Percentiles rank a stretch among this genome's conserved stretches.
Evolutionary conservation across 2,113 vertebrate genomes (phyloP).

Genomic region (Anarrhichthys ocellatus): DNA sequence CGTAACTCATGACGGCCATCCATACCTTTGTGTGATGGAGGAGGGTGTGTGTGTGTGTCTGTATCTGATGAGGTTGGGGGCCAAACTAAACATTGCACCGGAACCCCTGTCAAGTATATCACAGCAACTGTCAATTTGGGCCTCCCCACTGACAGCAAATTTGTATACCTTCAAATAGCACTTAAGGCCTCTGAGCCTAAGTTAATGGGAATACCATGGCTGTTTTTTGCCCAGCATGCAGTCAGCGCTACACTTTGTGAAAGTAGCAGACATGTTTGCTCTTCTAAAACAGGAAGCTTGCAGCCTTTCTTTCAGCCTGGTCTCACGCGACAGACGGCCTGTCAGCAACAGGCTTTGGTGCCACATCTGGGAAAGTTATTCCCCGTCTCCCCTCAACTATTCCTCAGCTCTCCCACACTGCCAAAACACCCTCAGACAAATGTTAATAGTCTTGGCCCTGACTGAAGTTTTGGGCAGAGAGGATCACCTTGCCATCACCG

Average conservation of each 20-base stretch:
- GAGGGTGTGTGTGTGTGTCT: not conserved
- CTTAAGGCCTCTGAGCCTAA: constrained; percentile 3
- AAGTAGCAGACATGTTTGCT: constrained; percentile 58
- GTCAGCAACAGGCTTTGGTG: constrained; percentile 67
- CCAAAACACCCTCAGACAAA: constrained; percentile 47
- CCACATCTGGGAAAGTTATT: constrained; percentile 73
- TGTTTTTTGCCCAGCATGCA: constrained; percentile 29
- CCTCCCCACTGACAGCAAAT: not conserved
- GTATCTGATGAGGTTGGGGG: not conserved
- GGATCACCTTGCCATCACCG: constrained; percentile 21
- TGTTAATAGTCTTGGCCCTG: constrained; percentile 23
- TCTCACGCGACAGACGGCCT: constrained; percentile 61
- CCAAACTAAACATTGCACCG: not conserved
- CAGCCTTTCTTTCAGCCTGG: constrained; percentile 58
- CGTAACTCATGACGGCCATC: too few species aligned
- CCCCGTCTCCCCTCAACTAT: constrained; percentile 28
- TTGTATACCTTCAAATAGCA: constrained; percentile 22
- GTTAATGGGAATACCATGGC: constrained; percentile 35
- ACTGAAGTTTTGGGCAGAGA: constrained; percentile 32
- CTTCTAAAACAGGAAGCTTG: constrained; percentile 61
- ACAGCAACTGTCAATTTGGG: not conserved
- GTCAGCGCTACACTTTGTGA: constrained; percentile 28
- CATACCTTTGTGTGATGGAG: not conserved
- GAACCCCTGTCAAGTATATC: not conserved
- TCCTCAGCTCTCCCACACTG: constrained; percentile 39